Evolutionary conservation across 1,140 invertebrate genomes (phyloP).

Genomic region (Artemia franciscana): DNA sequence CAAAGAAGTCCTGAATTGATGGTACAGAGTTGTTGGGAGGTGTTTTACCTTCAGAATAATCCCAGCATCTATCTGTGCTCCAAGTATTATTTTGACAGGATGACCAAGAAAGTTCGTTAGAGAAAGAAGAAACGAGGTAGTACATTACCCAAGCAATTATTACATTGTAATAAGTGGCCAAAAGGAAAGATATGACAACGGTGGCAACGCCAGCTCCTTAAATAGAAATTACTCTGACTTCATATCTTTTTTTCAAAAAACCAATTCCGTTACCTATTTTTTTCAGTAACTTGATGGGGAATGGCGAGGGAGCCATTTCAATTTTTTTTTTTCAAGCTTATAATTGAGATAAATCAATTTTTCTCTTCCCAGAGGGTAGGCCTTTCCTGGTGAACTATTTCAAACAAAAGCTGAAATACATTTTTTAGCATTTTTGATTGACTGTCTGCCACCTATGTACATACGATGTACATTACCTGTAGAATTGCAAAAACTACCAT

Average conservation of each 20-base stretch:
- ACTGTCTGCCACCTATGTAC: too few species aligned
- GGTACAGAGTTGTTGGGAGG: constrained; percentile 34
- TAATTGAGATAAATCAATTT: too few species aligned
- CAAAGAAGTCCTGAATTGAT: constrained; percentile 60
- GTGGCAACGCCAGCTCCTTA: constrained; percentile 40
- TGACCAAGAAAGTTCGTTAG: constrained; percentile 61
- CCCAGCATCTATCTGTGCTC: constrained; percentile 57
- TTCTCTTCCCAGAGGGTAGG: too few species aligned
- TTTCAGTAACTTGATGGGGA: too few species aligned
- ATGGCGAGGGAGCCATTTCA: too few species aligned
- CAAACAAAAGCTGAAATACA: too few species aligned
- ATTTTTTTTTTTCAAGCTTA: too few species aligned
- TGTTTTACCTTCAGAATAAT: constrained; percentile 24
- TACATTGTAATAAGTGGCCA: constrained; percentile 89
- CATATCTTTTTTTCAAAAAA: neutral
- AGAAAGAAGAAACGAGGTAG: constrained; percentile 75
- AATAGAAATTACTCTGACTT: neutral
- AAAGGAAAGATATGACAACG: constrained; percentile 78
- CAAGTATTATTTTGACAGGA: constrained; percentile 63
- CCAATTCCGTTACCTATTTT: too few species aligned
- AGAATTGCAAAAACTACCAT: too few species aligned
- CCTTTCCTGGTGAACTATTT: too few species aligned
- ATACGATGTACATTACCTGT: too few species aligned
- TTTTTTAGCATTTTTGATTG: too few species aligned
- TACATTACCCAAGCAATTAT: constrained; percentile 85